Percentiles rank a stretch among this genome's conserved stretches.
These are phyloP conservation scores for Bombus huntii DNA, from an alignment of 1,140 invertebrate genomes.

Conservation along the genomic window DNA sequence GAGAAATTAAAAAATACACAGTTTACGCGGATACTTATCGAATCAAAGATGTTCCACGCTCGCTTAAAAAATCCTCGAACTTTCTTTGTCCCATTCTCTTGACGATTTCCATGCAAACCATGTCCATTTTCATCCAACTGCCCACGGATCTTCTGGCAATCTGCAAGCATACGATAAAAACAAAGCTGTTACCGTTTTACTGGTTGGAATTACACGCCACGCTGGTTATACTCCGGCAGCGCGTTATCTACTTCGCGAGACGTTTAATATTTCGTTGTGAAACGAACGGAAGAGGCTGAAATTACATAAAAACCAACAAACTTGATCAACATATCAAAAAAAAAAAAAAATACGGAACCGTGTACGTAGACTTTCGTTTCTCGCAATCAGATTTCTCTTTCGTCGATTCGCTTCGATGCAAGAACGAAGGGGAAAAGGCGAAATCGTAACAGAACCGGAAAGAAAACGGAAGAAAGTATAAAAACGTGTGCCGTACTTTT, in stretches of 20 bases:
- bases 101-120: not conserved
- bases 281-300: not conserved
- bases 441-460: not conserved
- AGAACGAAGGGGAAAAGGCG: not conserved
- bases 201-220: not conserved
- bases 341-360: not conserved
- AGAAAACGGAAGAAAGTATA: constrained; percentile 43
- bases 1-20: no score
- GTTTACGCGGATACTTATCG: no score
- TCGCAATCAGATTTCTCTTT: not conserved
- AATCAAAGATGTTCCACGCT: no score
- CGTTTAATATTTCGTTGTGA: not conserved
- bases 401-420: not conserved
- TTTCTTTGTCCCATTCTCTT: not conserved
- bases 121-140: not conserved
- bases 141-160: not conserved
- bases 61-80: not conserved
- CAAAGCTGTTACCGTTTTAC: constrained; percentile 29
- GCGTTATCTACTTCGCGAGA: constrained; percentile 1
- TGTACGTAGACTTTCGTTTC: not conserved
- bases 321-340: not conserved
- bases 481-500: constrained; percentile 65
- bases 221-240: not conserved
- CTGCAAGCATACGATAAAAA: constrained; percentile 3
- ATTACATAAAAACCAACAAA: not conserved